phyloP scores from a whole-genome alignment of 1,140 invertebrate genomes.

The Nylanderia fulva region DNA sequence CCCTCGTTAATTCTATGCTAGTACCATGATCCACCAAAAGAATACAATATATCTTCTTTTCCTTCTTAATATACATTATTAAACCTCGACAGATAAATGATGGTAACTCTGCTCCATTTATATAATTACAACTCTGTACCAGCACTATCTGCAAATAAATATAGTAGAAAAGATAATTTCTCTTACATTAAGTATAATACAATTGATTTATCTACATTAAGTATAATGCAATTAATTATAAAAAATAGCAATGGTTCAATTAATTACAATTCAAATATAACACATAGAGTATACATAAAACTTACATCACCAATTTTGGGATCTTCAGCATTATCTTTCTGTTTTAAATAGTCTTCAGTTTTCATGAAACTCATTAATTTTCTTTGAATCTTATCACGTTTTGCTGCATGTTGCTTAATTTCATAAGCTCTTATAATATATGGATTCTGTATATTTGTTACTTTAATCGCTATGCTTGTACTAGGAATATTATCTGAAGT shows the following conservation, averaged over 20 bases:
- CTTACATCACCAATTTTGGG: slow-evolving; percentile 32
- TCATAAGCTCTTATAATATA: slow-evolving; percentile 15
- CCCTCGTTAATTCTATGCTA: not conserved
- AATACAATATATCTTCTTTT: not conserved
- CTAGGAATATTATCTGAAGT: slow-evolving; percentile 33
- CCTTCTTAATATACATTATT: slow-evolving; percentile 15
- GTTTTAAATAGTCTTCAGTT: not conserved
- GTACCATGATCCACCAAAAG: slow-evolving; percentile 37
- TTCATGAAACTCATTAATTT: slow-evolving; percentile 9
- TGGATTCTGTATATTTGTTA: slow-evolving; percentile 3
- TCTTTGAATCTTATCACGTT: not conserved
- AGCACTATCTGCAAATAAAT: slow-evolving; percentile 20
- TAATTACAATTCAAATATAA: slow-evolving; percentile 2
- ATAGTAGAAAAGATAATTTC: not conserved
- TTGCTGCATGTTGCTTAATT: not conserved
- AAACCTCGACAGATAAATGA: slow-evolving; percentile 35
- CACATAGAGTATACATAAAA: not conserved
- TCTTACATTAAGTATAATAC: not conserved
- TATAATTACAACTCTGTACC: not conserved
- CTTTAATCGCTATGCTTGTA: not conserved
- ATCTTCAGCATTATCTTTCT: not conserved
- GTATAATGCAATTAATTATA: not conserved
- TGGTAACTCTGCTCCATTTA: not conserved
- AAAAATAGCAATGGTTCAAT: not conserved
- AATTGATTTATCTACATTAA: too few relatives aligned